phyloP scores from a whole-genome alignment of 2,888 invertebrate species.

The Cenopis cana region DNA sequence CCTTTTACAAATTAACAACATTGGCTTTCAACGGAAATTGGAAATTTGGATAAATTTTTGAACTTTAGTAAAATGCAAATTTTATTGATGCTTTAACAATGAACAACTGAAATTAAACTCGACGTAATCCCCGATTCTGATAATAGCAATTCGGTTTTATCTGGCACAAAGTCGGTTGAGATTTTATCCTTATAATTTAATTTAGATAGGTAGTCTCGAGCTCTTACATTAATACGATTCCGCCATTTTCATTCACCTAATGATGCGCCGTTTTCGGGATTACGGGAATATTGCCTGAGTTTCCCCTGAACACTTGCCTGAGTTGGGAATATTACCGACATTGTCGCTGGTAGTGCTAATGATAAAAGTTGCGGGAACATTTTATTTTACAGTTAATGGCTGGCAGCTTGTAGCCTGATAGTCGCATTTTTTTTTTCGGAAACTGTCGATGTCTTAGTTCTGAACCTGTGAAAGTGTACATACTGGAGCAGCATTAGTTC shows the following conservation, averaged over 20 bases:
- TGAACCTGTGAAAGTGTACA: too few relatives aligned
- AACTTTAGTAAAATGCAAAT: conserved; percentile 47
- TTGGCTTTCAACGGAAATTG: conserved; percentile 3
- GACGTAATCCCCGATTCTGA: conserved; percentile 48
- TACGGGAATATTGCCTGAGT: neutral
- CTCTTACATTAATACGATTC: conserved; percentile 1
- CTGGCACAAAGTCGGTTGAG: conserved; percentile 41
- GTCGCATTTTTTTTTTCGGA: too few relatives aligned
- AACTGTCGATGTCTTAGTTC: too few relatives aligned
- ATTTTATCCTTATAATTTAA: conserved; percentile 49
- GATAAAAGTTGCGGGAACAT: too few relatives aligned
- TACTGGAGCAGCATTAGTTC: too few relatives aligned
- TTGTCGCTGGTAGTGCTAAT: neutral
- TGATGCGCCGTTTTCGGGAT: neutral
- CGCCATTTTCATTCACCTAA: neutral
- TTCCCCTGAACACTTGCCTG: too few relatives aligned
- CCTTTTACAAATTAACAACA: conserved; percentile 20
- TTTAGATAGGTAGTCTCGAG: conserved; percentile 41
- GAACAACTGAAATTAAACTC: conserved; percentile 49
- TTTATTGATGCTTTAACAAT: conserved; percentile 48
- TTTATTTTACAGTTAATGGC: too few relatives aligned
- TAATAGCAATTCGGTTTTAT: conserved; percentile 50
- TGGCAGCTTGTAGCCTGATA: too few relatives aligned
- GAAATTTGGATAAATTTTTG: conserved; percentile 36
- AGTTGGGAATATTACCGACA: neutral